Base-by-base conservation (phyloP, 2,797 vertebrate genomes). In the Pipistrellus pipistrellus region DNA sequence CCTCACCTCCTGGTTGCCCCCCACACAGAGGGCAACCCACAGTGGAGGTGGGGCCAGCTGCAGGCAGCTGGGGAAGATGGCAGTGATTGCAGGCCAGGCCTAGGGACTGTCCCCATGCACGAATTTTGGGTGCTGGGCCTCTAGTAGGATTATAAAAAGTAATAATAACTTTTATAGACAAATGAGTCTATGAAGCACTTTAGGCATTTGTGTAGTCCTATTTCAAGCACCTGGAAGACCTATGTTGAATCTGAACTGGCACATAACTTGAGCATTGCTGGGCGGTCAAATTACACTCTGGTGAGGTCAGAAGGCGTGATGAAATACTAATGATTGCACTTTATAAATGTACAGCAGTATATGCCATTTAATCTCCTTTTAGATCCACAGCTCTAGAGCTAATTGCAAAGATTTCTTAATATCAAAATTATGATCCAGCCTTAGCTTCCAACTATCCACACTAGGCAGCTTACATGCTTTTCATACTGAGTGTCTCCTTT, bases 301-400 rank as follows among this genome's bases (percentile, higher is more conserved):
- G 51, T 53, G 46, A 85, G 93, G 77, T 95, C 11, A 15, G 66
- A 72, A 86, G 8, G 32, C 53, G 6, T 35, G 32, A 66, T 89
- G 81, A 85, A 88, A 91, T 89, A 87, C 87, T 59, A 32, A 93
- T 72, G 59, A 93, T 48, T 85, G 17, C 5, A 82, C 21, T 91
- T 92, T 71, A 75, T 55, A 77, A 81, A 93, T 78, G 69, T 89
- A 72, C 21, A 85, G 78, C 21, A 71, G 73, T 85, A 55, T 53
- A 35, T 73, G 32, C 25, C 46, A 62, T 88, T 93, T 90, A 88
- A 82, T 94, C 72, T 91, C 53, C 23, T 93, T 93, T 95, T 94
- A 83, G 90, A 90, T 69, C n/a, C 55, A 48, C 13, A 59, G 25
- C 55, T 89, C 8, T 90, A 71, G 53, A 82, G 59, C n/a, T 85